Percentiles rank a stretch among this genome's conserved stretches.
phyloP scores from a whole-genome alignment of 2,888 invertebrate species.

The Orthosia cruda region DNA sequence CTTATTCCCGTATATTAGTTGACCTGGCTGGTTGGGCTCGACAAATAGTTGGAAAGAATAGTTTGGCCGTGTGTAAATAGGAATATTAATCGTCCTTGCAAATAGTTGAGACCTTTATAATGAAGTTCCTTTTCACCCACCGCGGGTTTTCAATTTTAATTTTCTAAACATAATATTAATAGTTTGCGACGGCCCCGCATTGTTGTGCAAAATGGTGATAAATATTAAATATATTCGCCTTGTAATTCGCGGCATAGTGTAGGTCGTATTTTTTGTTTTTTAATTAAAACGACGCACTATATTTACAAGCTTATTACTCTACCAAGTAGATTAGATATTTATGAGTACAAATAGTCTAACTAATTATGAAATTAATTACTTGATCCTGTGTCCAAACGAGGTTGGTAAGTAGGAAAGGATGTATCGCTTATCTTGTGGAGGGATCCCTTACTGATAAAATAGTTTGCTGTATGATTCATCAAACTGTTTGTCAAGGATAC shows the following conservation, averaged over 20 bases:
- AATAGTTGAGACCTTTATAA: conserved; percentile 86
- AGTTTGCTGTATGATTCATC: not conserved
- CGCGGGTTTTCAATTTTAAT: conserved; percentile 79
- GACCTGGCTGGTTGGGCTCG: not conserved
- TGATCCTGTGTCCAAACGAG: not conserved
- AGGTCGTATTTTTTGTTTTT: conserved; percentile 24
- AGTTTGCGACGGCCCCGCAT: conserved; percentile 51
- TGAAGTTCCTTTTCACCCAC: conserved; percentile 82
- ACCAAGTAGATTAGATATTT: not conserved
- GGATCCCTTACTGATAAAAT: not conserved
- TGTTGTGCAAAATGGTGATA: conserved; percentile 47
- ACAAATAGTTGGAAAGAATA: too few species aligned
- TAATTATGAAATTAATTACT: too few species aligned
- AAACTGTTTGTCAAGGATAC: not conserved
- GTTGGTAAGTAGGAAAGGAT: not conserved
- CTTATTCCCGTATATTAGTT: not conserved
- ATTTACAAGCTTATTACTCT: not conserved
- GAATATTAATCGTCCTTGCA: conserved; percentile 84
- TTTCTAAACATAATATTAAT: conserved; percentile 72
- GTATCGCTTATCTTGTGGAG: too few species aligned
- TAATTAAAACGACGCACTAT: conserved; percentile 9
- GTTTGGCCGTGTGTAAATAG: conserved; percentile 73
- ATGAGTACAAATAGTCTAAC: not conserved
- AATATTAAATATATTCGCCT: conserved; percentile 38
- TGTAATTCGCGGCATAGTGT: conserved; percentile 27